These are phyloP conservation scores for Clavelina lepadiformis DNA, from an alignment of 23 tunicate species.

Conservation along the genomic window DNA sequence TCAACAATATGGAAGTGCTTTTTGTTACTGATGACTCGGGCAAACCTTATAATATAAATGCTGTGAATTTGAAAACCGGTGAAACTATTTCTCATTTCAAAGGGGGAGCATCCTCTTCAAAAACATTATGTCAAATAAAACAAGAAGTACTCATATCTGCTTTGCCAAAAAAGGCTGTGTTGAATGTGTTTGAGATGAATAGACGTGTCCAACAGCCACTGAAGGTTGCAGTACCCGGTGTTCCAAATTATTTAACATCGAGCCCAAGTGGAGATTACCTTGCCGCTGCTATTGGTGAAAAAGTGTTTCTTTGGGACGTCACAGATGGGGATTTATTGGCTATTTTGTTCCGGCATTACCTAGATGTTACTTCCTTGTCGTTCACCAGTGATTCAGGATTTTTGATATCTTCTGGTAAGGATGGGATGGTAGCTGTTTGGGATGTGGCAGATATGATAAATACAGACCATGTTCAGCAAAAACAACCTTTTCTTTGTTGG, in stretches of 20 bases:
- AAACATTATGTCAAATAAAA: conserved; percentile 31
- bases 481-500: conserved; percentile 39
- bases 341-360: conserved; percentile 62
- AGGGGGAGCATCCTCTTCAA: conserved; percentile 25
- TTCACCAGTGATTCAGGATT: conserved; percentile 36
- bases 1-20: conserved; percentile 33
- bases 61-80: conserved; percentile 25
- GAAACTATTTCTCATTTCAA: conserved; percentile 44
- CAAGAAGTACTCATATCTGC: conserved; percentile 51
- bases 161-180: conserved; percentile 50
- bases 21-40: conserved; percentile 35
- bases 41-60: conserved; percentile 34
- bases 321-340: conserved; percentile 49
- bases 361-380: conserved; percentile 46
- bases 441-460: conserved; percentile 26
- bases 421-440: conserved; percentile 74
- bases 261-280: conserved; percentile 37
- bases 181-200: conserved; percentile 51
- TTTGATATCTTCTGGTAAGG: conserved; percentile 46
- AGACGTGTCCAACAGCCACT: conserved; percentile 42
- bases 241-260: conserved; percentile 25
- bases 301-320: conserved; percentile 57
- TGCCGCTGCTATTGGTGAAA: conserved; percentile 65
- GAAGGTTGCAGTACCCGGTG: conserved; percentile 64
- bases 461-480: conserved; percentile 1